Evolutionary conservation across 2,113 vertebrate species (phyloP).

Genomic region (Mesitornis unicolor): DNA sequence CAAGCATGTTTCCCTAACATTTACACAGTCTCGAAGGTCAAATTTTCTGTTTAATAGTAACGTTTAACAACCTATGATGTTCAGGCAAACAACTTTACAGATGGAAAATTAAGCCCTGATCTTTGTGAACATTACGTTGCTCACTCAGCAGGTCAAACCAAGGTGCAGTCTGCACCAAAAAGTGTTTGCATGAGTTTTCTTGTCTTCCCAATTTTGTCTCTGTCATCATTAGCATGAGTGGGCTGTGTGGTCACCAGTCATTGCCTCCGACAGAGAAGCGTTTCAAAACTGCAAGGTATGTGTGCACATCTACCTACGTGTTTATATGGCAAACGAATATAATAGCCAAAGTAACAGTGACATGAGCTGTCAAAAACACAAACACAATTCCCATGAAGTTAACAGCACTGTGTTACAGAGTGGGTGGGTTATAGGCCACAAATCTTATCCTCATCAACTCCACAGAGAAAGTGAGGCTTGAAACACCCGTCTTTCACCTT

Average conservation of each 20-base stretch:
- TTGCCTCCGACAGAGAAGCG: neutral
- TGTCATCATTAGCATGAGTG: neutral
- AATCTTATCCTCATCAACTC: neutral
- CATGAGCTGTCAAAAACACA: neutral
- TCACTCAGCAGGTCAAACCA: neutral
- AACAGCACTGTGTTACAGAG: neutral
- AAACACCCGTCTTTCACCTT: neutral
- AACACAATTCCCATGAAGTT: neutral
- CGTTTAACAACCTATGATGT: neutral
- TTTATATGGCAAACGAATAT: neutral
- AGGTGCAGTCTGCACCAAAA: neutral
- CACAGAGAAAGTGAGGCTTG: neutral
- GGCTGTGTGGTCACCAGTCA: neutral
- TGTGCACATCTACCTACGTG: neutral
- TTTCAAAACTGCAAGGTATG: neutral
- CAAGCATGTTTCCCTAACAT: neutral
- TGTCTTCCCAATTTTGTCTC: neutral
- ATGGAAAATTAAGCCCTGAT: neutral
- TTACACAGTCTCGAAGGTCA: neutral
- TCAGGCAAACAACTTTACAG: neutral
- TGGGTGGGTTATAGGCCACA: neutral
- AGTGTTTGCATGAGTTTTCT: neutral
- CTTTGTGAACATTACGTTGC: neutral
- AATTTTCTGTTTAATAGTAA: neutral
- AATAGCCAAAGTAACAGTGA: neutral